Conservation (phyloP, 1,140 invertebrate species). For the Lordiphosa stackelbergi region DNA sequence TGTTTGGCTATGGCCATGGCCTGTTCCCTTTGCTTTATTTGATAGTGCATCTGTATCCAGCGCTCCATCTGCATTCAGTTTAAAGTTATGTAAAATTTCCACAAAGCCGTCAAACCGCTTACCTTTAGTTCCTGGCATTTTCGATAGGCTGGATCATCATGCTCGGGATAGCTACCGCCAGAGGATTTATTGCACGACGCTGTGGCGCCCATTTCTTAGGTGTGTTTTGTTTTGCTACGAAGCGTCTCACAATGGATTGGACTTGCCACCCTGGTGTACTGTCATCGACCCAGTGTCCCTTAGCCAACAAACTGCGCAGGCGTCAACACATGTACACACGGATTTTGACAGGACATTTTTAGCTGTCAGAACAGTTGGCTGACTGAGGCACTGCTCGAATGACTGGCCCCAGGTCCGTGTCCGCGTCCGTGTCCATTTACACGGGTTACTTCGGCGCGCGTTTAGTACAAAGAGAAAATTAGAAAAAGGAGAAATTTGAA, state of each 20-base stretch:
- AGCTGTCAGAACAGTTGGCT: slow-evolving; percentile 37
- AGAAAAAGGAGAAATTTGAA: background rate
- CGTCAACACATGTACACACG: background rate
- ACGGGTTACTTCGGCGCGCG: slow-evolving; percentile 18
- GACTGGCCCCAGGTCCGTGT: slow-evolving; percentile 12
- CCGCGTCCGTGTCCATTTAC: slow-evolving; percentile 2
- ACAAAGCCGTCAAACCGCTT: background rate
- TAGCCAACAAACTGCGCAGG: slow-evolving; percentile 31
- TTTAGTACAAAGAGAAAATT: slow-evolving; percentile 8
- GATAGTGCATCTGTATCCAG: slow-evolving; percentile 88
- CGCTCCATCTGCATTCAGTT: slow-evolving; percentile 80
- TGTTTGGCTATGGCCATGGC: slow-evolving; percentile 84
- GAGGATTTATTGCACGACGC: slow-evolving; percentile 48
- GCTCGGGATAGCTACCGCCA: slow-evolving; percentile 40
- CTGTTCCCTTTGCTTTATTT: slow-evolving; percentile 85
- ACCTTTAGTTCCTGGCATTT: slow-evolving; percentile 71
- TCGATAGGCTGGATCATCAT: slow-evolving; percentile 64
- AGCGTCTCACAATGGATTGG: background rate
- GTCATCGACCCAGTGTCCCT: slow-evolving; percentile 27
- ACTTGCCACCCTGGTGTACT: slow-evolving; percentile 14
- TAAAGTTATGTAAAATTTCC: slow-evolving; percentile 12
- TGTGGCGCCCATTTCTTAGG: slow-evolving; percentile 49
- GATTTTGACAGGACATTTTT: too few species aligned
- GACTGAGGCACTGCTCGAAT: slow-evolving; percentile 32
- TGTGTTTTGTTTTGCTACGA: background rate